Evolutionary conservation across 2,888 invertebrate species (phyloP).

Genomic region (Dinocampus coccinellae): DNA sequence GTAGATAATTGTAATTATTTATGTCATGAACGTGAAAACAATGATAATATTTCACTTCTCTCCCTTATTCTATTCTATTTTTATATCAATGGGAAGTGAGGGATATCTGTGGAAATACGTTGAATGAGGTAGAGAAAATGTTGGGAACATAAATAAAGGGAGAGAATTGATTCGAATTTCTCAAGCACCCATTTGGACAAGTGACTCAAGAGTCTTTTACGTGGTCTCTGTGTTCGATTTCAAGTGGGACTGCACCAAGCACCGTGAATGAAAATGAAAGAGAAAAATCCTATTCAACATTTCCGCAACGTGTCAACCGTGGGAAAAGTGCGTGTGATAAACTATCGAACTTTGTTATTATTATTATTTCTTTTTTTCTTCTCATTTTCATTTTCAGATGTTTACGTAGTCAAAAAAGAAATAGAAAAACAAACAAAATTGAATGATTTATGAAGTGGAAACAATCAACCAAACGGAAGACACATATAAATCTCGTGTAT

Average conservation of each 20-base stretch:
- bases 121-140: neutral
- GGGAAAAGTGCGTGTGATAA: neutral
- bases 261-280: neutral
- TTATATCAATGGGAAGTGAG: neutral
- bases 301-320: neutral
- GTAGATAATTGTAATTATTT: neutral
- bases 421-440: no score
- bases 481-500: neutral
- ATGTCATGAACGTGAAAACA: neutral
- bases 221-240: neutral
- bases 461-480: neutral
- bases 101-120: neutral
- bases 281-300: neutral
- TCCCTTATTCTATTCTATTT: neutral
- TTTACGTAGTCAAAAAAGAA: neutral
- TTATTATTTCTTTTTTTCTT: neutral
- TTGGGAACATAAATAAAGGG: neutral
- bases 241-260: neutral
- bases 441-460: neutral
- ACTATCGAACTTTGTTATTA: neutral
- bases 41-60: neutral
- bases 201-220: conserved; percentile 9
- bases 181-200: neutral
- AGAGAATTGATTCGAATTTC: conserved; percentile 12
- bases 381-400: neutral